Evolutionary conservation across 2,113 vertebrate genomes (phyloP), one percentile per base, ranked within the genome.

Genomic region (rat (Rattus norvegicus)): DNA sequence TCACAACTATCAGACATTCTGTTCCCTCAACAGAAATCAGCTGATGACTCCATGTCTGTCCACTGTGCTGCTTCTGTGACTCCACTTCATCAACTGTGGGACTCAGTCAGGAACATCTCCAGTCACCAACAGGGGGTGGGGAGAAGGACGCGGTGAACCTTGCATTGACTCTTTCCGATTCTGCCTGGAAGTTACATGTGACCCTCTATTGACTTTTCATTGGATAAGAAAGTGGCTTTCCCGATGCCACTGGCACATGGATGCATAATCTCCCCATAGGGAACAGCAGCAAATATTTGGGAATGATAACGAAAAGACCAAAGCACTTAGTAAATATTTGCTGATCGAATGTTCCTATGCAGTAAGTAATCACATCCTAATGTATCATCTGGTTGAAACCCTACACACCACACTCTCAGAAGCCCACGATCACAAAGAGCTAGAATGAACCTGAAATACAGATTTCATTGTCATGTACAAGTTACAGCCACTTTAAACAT

Each of bases 221-320:
- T 39, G 80, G 63, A 33, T 72, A 72, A 81, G 33, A 76, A 90
- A 20, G 16, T 22, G 13, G 7, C 17, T 90, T 88, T 7, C 13
- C 11, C 4, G 16, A 81, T 77, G 59, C 54, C 52, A 8, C 0
- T 61, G 81, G 72, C n/a, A 63, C 36, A 59, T 1, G 19, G n/a
- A 91, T 88, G 67, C 43, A 70, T 1, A 52, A n/a, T 76, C 65
- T 88, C 92, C 52, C 43, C 43, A 2, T 7, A 28, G 70, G 10
- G 22, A 65, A 24, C 43, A 70, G 22, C 24, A 75, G 81, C 80
- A 95, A 86, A 85, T 85, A 80, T 94, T 97, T 84, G 52, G 28
- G n/a, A 84, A 87, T 2, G n/a, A 61, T 79, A 70, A 47, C 36
- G 39, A 19, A 76, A 86, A 87, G 14, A 19, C 47, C 49, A 11